Evolutionary conservation across 2,888 invertebrate species (phyloP).

Genomic region (Cartodere bifasciata): DNA sequence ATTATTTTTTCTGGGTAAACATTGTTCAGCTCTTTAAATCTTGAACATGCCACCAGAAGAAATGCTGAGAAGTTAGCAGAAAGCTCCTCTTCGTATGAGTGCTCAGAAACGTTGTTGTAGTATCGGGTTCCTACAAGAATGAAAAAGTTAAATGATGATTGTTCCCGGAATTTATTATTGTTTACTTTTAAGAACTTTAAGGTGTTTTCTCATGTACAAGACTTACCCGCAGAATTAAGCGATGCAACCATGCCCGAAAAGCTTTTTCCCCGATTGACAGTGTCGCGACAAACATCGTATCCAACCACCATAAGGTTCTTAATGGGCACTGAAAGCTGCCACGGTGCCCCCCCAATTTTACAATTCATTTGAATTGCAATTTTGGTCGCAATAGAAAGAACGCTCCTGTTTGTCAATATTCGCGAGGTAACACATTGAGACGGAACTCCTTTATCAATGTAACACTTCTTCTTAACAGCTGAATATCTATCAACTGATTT

Average conservation of each 20-base stretch:
- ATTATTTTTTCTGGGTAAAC: slow-evolving; percentile 56
- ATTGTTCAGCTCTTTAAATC: slow-evolving; percentile 36
- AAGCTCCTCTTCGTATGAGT: slow-evolving; percentile 63
- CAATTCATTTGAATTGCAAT: slow-evolving; percentile 85
- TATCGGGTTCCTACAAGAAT: no score
- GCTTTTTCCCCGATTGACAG: slow-evolving; percentile 48
- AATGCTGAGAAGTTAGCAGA: slow-evolving; percentile 57
- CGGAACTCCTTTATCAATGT: slow-evolving; percentile 59
- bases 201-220: no score
- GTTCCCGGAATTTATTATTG: no score
- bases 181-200: no score
- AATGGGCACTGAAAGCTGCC: slow-evolving; percentile 21
- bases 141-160: no score
- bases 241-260: slow-evolving; percentile 74
- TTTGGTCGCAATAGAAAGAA: slow-evolving; percentile 79
- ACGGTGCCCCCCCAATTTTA: slow-evolving; percentile 80
- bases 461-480: slow-evolving; percentile 78
- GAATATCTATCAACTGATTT: slow-evolving; percentile 65
- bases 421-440: no score
- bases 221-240: slow-evolving; percentile 41
- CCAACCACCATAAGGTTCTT: slow-evolving; percentile 65
- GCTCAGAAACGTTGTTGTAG: slow-evolving; percentile 60
- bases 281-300: slow-evolving; percentile 83
- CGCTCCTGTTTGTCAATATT: slow-evolving; percentile 25
- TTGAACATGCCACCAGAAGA: slow-evolving; percentile 40